Evolutionary conservation across 2,113 vertebrate species (phyloP).

Genomic region (Agapornis roseicollis): DNA sequence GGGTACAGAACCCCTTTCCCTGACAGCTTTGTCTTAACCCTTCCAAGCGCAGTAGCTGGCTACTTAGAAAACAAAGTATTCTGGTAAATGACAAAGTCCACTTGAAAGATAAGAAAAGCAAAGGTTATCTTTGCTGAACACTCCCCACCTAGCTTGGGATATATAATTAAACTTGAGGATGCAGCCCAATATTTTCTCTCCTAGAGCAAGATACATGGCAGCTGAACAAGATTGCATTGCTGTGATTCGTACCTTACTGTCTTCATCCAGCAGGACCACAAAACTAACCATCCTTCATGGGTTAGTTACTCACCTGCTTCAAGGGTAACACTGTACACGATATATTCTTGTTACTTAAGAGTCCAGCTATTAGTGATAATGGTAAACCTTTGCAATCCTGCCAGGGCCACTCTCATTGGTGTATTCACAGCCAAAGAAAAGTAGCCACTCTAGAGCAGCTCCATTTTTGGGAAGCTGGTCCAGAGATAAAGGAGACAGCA

Average conservation of each 20-base stretch:
- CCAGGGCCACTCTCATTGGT: not conserved
- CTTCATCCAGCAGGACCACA: not conserved
- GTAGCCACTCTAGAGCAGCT: not conserved
- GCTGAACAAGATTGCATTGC: not conserved
- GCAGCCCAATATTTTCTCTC: not conserved
- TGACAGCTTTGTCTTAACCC: not conserved
- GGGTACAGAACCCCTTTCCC: not conserved
- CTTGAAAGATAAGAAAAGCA: not conserved
- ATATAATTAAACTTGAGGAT: not conserved
- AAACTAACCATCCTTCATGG: not conserved
- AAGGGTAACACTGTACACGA: not conserved
- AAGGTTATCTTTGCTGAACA: not conserved
- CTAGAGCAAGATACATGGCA: not conserved
- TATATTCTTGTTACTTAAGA: not conserved
- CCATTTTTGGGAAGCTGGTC: not conserved
- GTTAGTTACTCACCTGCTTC: not conserved
- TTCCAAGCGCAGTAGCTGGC: not conserved
- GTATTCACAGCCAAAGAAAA: not conserved
- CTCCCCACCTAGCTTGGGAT: not conserved
- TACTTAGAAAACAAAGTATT: not conserved
- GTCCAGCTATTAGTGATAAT: not conserved
- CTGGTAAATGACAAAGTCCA: not conserved
- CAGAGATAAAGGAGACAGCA: not conserved
- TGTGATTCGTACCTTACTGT: not conserved
- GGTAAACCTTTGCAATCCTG: not conserved